Conservation (phyloP, 2,113 vertebrate genomes). For the Calyptommatus sinebrachiatus region DNA sequence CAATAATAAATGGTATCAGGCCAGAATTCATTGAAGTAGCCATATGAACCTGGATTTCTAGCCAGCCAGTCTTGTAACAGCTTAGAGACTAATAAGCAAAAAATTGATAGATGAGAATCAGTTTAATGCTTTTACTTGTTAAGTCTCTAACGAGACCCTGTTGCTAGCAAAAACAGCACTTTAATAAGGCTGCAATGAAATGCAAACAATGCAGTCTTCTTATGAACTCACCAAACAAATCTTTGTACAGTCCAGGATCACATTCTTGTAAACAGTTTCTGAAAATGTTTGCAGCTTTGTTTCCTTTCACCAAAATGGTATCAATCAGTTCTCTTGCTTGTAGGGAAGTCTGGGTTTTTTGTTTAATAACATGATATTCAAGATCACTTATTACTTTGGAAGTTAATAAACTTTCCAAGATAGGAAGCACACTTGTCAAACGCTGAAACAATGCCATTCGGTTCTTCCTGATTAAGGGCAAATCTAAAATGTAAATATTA, state of each 20-base stretch:
- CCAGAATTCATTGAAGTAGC: too few species aligned
- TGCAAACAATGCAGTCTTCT: constrained; percentile 10
- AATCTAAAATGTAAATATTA: constrained; percentile 74
- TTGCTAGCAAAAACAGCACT: too few species aligned
- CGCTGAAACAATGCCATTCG: constrained; percentile 87
- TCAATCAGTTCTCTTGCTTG: constrained; percentile 92
- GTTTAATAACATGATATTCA: constrained; percentile 85
- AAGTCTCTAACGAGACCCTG: too few species aligned
- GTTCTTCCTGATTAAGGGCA: constrained; percentile 89
- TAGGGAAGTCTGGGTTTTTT: constrained; percentile 83
- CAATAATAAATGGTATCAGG: too few species aligned
- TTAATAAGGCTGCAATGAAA: not conserved
- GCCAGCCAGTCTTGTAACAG: too few species aligned
- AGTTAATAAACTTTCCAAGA: constrained; percentile 84
- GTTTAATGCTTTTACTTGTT: not conserved
- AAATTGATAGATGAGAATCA: too few species aligned
- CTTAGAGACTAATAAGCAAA: not conserved
- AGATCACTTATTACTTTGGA: constrained; percentile 82
- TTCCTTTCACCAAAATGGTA: constrained; percentile 89
- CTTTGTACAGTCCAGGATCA: constrained; percentile 85
- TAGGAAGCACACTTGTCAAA: constrained; percentile 83
- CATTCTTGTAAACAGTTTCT: constrained; percentile 88
- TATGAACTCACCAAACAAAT: constrained; percentile 86
- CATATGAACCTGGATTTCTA: too few species aligned
- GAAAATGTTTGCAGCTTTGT: constrained; percentile 88